Conservation (phyloP, 2,888 invertebrate genomes). For the Aphrophora alni region DNA sequence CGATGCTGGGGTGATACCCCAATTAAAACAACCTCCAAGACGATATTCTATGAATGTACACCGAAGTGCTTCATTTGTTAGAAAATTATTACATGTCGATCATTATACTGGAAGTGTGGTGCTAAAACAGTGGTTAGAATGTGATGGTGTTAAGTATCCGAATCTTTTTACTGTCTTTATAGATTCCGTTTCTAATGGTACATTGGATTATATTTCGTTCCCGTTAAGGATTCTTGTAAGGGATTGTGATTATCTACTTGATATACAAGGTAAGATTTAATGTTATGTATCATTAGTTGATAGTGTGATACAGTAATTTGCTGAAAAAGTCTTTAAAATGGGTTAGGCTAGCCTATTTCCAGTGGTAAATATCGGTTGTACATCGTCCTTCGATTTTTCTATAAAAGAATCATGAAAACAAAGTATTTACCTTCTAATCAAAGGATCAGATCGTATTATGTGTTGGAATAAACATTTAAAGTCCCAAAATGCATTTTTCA, state of each 20-base stretch:
- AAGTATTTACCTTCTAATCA: too few relatives aligned
- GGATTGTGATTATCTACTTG: neutral
- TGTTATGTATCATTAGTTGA: neutral
- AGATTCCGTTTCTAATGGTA: constrained; percentile 77
- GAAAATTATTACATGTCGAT: constrained; percentile 77
- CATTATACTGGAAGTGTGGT: constrained; percentile 75
- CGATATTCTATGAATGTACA: constrained; percentile 80
- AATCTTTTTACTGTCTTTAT: constrained; percentile 86
- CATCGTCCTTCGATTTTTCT: too few relatives aligned
- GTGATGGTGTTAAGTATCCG: constrained; percentile 83
- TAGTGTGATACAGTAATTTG: too few relatives aligned
- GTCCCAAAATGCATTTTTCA: too few relatives aligned
- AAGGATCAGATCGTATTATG: too few relatives aligned
- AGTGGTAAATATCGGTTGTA: too few relatives aligned
- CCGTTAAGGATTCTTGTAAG: constrained; percentile 52
- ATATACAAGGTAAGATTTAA: constrained; percentile 15
- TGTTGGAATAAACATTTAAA: too few relatives aligned
- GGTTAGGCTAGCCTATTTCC: too few relatives aligned
- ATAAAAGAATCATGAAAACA: too few relatives aligned
- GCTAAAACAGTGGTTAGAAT: constrained; percentile 73
- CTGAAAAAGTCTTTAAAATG: too few relatives aligned
- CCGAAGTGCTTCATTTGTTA: constrained; percentile 82
- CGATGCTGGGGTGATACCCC: constrained; percentile 46
- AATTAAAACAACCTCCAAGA: constrained; percentile 53
- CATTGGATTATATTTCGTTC: constrained; percentile 55